These are phyloP conservation scores for Phylloscopus trochiloides DNA, from an alignment of 2,113 vertebrate genomes.

Conservation along the genomic window DNA sequence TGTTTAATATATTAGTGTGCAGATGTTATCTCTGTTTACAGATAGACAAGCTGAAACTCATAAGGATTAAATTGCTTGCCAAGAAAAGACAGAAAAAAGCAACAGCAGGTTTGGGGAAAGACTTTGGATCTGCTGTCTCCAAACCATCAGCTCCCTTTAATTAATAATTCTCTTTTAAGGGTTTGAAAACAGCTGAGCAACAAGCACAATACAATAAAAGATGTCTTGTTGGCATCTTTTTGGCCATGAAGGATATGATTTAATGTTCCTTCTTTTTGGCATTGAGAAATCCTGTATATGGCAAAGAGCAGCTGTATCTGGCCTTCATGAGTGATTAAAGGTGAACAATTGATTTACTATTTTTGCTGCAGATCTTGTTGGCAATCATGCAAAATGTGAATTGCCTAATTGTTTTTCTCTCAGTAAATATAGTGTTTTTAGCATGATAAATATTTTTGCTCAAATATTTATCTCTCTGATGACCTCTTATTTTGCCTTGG, in stretches of 20 bases:
- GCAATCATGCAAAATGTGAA: neutral
- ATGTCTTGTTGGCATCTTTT: neutral
- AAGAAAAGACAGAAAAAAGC: neutral
- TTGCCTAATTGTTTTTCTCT: neutral
- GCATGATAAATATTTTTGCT: neutral
- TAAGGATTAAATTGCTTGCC: neutral
- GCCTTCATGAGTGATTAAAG: slow-evolving; percentile 6
- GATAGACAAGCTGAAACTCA: neutral
- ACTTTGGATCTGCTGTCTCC: neutral
- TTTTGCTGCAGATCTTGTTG: neutral
- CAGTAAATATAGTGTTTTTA: neutral
- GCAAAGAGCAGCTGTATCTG: neutral
- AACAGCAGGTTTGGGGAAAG: neutral
- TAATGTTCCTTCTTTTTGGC: neutral
- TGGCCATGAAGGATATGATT: neutral
- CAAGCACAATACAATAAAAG: neutral
- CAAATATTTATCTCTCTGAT: neutral
- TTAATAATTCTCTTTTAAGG: neutral
- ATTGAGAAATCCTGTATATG: neutral
- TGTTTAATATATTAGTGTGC: neutral
- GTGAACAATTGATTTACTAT: neutral
- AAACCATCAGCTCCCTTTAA: neutral
- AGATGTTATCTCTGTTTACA: slow-evolving; percentile 10
- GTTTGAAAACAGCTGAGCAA: neutral
- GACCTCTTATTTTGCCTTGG: neutral